These are phyloP conservation scores for Myripristis murdjan DNA, from an alignment of 2,797 vertebrate species.

Conservation along the genomic window DNA sequence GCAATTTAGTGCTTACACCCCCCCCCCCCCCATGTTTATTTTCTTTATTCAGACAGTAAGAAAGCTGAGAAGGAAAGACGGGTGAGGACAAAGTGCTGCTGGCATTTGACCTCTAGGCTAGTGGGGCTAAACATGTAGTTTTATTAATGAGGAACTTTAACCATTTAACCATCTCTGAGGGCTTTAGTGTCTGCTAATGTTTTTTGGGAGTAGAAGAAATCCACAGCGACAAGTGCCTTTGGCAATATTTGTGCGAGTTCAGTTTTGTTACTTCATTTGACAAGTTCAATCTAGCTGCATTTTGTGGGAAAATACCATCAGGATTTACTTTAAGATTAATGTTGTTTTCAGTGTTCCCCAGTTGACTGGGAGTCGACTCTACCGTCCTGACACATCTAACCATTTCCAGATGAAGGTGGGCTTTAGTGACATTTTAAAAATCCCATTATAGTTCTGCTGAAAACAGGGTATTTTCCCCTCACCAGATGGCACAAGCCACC, in stretches of 20 bases:
- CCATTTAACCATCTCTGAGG: constrained; percentile 5
- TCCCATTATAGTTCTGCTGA: constrained; percentile 54
- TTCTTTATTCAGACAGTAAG: constrained; percentile 12
- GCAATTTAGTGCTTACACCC: not conserved
- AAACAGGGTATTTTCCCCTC: constrained; percentile 49
- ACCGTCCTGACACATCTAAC: constrained; percentile 60
- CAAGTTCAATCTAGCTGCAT: constrained; percentile 43
- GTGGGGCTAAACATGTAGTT: constrained; percentile 1
- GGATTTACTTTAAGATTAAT: constrained; percentile 55
- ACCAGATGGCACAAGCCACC: constrained; percentile 68
- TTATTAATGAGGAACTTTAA: constrained; percentile 9
- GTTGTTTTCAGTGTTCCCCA: constrained; percentile 47
- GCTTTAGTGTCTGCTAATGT: constrained; percentile 40
- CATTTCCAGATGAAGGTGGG: constrained; percentile 78
- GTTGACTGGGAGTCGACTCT: constrained; percentile 51
- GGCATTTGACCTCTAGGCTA: not conserved
- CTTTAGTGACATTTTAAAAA: constrained; percentile 62
- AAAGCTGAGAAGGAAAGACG: constrained; percentile 1
- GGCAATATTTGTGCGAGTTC: constrained; percentile 32
- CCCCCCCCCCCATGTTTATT: not conserved
- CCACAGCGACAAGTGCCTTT: constrained; percentile 40
- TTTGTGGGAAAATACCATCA: constrained; percentile 46
- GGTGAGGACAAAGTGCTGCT: constrained; percentile 1
- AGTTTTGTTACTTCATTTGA: constrained; percentile 30
- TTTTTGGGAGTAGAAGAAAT: constrained; percentile 37